Conservation (phyloP, 2,888 invertebrate species). For the Leucophora obtusa region DNA sequence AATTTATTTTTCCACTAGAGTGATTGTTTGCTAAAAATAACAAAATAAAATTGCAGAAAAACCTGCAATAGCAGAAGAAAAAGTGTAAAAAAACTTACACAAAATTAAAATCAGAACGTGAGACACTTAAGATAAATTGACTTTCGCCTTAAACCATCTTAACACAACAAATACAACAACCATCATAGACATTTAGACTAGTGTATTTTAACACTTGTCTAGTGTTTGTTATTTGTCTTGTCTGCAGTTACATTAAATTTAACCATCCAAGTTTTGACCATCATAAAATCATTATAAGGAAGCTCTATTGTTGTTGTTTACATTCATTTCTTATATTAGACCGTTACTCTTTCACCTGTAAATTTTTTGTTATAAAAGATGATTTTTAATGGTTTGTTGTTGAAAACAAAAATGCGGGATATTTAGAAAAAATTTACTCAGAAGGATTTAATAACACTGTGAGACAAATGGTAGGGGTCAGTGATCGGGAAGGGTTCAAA, state of each 20-base stretch:
- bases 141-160: slow-evolving; percentile 65
- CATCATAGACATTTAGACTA: slow-evolving; percentile 43
- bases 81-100: slow-evolving; percentile 36
- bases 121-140: slow-evolving; percentile 71
- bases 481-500: no score
- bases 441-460: no score
- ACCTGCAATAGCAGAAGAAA: slow-evolving; percentile 42
- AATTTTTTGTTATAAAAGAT: neutral
- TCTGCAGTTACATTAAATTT: slow-evolving; percentile 19
- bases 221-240: slow-evolving; percentile 8
- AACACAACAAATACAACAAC: slow-evolving; percentile 5
- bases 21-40: slow-evolving; percentile 1
- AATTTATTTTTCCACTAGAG: neutral
- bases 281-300: slow-evolving; percentile 64
- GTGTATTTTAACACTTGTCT: slow-evolving; percentile 31
- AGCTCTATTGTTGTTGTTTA: slow-evolving; percentile 62
- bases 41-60: slow-evolving; percentile 24
- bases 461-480: no score
- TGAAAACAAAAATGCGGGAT: neutral
- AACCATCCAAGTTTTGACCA: slow-evolving; percentile 31
- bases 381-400: neutral
- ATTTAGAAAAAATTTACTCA: neutral
- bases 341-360: slow-evolving; percentile 50
- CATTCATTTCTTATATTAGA: slow-evolving; percentile 49
- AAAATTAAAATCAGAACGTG: slow-evolving; percentile 74